Evolutionary conservation across 2,888 invertebrate genomes (phyloP).

Genomic region (Frankliniella fusca): DNA sequence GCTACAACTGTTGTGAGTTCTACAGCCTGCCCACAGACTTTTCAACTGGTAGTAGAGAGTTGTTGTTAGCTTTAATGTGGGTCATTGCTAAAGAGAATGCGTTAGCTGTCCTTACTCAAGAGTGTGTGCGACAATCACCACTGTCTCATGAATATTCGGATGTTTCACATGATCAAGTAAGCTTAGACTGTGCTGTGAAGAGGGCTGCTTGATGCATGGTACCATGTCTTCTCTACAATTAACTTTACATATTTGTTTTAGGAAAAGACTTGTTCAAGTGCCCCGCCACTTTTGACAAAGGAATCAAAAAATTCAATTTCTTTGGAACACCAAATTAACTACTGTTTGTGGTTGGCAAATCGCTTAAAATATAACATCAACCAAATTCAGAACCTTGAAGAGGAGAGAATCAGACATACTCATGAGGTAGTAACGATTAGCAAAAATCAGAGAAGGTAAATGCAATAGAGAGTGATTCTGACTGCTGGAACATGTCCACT

Average conservation of each 20-base stretch:
- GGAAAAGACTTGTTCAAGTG: background rate
- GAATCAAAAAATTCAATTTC: background rate
- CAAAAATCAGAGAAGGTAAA: too few species aligned
- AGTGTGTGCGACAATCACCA: background rate
- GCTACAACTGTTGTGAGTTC: background rate
- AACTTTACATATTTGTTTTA: background rate
- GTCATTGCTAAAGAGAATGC: background rate
- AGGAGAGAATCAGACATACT: background rate
- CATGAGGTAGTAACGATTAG: background rate
- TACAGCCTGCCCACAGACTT: background rate
- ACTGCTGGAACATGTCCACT: too few species aligned
- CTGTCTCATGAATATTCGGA: background rate
- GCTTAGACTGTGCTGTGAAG: background rate
- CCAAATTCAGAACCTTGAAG: background rate
- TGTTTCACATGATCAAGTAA: background rate
- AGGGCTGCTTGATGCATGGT: background rate
- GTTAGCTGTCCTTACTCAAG: background rate
- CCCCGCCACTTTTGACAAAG: background rate
- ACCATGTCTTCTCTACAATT: background rate
- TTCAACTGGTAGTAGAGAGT: background rate
- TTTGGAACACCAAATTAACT: background rate
- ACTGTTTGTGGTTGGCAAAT: constrained; percentile 18
- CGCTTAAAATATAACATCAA: background rate
- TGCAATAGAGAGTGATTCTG: too few species aligned
- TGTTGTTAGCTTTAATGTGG: constrained; percentile 10